These are phyloP conservation scores for Prunella strophiata DNA, from an alignment of 2,797 vertebrate genomes.

Conservation along the genomic window DNA sequence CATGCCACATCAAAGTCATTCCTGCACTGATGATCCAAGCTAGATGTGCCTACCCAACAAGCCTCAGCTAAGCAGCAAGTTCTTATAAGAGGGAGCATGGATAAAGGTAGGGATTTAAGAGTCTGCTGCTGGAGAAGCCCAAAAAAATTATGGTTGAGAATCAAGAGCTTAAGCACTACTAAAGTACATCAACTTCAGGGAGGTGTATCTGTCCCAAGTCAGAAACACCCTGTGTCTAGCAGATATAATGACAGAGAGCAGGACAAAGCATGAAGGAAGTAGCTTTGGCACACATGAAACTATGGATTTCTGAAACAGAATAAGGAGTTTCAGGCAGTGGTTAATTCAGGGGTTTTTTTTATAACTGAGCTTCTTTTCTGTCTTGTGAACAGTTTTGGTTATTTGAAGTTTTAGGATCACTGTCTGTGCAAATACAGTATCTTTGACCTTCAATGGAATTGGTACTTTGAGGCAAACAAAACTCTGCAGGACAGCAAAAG, in stretches of 20 bases:
- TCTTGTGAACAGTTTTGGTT: neutral
- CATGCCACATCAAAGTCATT: neutral
- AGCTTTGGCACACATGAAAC: neutral
- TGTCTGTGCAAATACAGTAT: neutral
- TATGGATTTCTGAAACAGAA: neutral
- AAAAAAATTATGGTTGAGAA: neutral
- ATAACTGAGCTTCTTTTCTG: neutral
- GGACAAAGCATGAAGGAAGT: neutral
- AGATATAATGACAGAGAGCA: neutral
- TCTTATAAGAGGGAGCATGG: neutral
- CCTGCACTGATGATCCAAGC: neutral
- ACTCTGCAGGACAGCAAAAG: neutral
- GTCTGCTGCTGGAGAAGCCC: neutral
- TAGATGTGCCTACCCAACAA: neutral
- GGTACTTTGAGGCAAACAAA: neutral
- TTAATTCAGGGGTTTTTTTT: accelerated
- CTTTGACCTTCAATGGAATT: neutral
- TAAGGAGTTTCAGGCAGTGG: neutral
- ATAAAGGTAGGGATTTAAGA: neutral
- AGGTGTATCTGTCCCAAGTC: neutral
- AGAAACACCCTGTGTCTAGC: neutral
- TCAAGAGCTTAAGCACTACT: neutral
- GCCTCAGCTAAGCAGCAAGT: neutral
- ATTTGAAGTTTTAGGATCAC: neutral
- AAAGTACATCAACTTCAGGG: neutral